Base-by-base conservation (phyloP, 2,797 vertebrate species). In the Rhynchonycteris naso region DNA sequence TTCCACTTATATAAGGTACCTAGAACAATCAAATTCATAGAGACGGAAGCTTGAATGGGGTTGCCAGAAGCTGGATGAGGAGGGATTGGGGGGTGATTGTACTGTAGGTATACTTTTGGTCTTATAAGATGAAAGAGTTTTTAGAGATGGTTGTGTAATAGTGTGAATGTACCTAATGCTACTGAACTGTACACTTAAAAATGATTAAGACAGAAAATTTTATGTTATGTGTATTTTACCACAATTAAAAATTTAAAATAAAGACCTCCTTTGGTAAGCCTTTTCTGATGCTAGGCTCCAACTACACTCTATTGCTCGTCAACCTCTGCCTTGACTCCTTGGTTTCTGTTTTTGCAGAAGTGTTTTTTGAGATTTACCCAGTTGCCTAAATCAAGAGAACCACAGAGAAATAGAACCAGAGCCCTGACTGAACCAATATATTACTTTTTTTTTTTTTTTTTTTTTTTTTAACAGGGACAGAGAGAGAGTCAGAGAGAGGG, bases 231-330 rank as follows among this genome's bases (percentile, higher is more conserved):
- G 19, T 63, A 74, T 68, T 95, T 93, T 84, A 79, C 38, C 75
- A 71, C 56, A 86, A 75, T 68, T 63, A 81, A 69, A 88, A 50
- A n/a, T 61, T 90, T 79, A 83, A 74, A 88, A 61, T 50, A 24
- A 82, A 59, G 24, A 13, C 68, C 16, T 88, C 35, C 28, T 78
- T 65, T 76, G 90, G n/a, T 35, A 15, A 88, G 65, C 7, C 5
- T 71, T 66, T 2, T 30, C 33, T 35, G 38, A 72, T 56, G 10
- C 12, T 47, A 84, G 61, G 61, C 66, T 92, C 38, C 8, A n/a
- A 47, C 1, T 56, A 24, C 4, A 16, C 52, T 68, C 33, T n/a
- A 43, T 7, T 89, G 30, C 54, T 69, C 47, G 12, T n/a, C 38
- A 58, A 13, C 24, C 38, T 65, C n/a, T 74, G 43, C n/a, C 63